Evolutionary conservation across 2,113 vertebrate genomes (phyloP).

Genomic region (Nothobranchius furzeri): DNA sequence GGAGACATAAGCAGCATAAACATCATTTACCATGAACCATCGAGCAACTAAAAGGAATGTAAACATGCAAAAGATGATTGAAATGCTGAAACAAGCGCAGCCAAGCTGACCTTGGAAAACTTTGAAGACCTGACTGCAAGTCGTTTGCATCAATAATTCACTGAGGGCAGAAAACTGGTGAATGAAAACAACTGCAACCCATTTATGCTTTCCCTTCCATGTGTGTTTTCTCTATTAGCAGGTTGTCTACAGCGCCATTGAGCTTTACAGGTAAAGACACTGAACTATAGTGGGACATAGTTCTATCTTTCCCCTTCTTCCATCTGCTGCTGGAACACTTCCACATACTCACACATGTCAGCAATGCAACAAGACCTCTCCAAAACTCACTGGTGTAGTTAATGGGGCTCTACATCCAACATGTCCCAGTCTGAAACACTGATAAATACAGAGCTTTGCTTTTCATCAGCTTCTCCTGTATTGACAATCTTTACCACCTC

Average conservation of each 20-base stretch:
- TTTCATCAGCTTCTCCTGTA: constrained; percentile 11
- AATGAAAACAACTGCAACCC: not conserved
- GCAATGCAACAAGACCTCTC: constrained; percentile 16
- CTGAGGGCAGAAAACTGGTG: not conserved
- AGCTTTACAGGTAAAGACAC: constrained; percentile 7
- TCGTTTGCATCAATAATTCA: constrained; percentile 28
- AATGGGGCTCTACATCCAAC: constrained; percentile 54
- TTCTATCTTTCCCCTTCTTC: not conserved
- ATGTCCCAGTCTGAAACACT: constrained; percentile 29
- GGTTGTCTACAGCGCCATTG: not conserved
- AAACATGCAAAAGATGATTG: constrained; percentile 32
- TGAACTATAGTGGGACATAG: not conserved
- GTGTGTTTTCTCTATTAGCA: not conserved
- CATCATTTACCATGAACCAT: not conserved
- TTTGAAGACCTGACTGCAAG: constrained; percentile 11
- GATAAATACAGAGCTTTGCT: constrained; percentile 20
- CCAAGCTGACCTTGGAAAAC: constrained; percentile 27
- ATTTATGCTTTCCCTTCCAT: constrained; percentile 6
- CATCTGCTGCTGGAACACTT: not conserved
- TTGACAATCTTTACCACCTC: not conserved
- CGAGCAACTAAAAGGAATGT: not conserved
- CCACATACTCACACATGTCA: constrained; percentile 6
- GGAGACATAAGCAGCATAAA: too few species aligned
- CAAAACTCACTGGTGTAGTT: constrained; percentile 29
- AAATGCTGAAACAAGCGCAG: constrained; percentile 17